Evolutionary conservation across 2,888 invertebrate genomes (phyloP), one percentile per base, ranked within the genome.

Genomic region (Drosophila leonis): DNA sequence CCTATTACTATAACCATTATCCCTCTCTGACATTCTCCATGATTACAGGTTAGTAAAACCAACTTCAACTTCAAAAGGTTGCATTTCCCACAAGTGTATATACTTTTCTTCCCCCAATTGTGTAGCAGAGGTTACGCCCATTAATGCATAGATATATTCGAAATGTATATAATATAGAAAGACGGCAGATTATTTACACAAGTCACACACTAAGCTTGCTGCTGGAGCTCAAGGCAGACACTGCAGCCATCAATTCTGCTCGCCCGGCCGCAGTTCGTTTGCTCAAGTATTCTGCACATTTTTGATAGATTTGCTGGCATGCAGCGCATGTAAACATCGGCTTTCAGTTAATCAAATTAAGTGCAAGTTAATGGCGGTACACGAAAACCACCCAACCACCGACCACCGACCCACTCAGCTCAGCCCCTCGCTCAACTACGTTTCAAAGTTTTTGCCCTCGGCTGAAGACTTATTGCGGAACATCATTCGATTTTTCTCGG

Each of bases 341-440:
- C 78, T 84, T 88, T 84, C 83, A 83, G 88, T 90, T 91, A 91
- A 90, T 90, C 91, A 90, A 90, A 91, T 91, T 90, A 90, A 90
- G 90, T 90, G 90, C 88, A 87, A 83, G 88, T 86, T 91, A 90
- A 90, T 88, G 82, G 82, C 56, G 51, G 57, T 59, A 70, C 80
- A 74, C 55, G 37, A 27, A 48, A 37, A 31, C 20, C 49, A 42
- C 18, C 42, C 24, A 54, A 54, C 13, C 61, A 18, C 10, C 15
- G 18, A 6, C 48, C 54, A 49, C 24, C 15, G 46, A 42, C 27
- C 29, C 15, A 29, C 35, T 48, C 35, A 39, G 41, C 35, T 2
- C 63, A 33, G 33, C 33, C 33, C 33, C 62, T 3, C 56, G 18
- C 62, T 3, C 57, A 62, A 12, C 46, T 39, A 24, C 35, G 33